Conservation (phyloP, 2,888 invertebrate genomes). For the Eurois occulta region DNA sequence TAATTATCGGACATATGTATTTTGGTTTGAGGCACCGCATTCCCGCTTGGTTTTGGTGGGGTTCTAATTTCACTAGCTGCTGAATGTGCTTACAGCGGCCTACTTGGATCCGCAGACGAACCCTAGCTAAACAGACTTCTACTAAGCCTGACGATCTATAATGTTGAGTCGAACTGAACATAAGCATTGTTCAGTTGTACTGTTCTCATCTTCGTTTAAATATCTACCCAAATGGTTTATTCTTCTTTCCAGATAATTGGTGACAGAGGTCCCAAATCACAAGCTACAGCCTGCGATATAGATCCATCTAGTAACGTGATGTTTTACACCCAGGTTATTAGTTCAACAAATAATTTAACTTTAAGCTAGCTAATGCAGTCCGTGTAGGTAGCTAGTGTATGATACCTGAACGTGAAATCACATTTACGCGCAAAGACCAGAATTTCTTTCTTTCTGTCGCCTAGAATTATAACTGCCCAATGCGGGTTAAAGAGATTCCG, state of each 20-base stretch:
- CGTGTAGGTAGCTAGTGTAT: not conserved
- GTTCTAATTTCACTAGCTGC: not conserved
- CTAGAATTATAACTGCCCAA: not conserved
- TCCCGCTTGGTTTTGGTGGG: not conserved
- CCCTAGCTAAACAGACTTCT: not conserved
- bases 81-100: not conserved
- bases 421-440: not conserved
- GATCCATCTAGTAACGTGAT: conserved; percentile 92
- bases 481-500: not conserved
- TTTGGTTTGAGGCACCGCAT: not conserved
- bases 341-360: not conserved
- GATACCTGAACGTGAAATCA: not conserved
- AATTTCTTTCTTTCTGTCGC: not conserved
- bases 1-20: not conserved
- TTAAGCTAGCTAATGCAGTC: not conserved
- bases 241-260: conserved; percentile 89
- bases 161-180: not conserved
- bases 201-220: not conserved
- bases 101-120: not conserved
- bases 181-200: no score
- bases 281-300: conserved; percentile 93
- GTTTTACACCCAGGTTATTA: conserved; percentile 92
- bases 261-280: conserved; percentile 92
- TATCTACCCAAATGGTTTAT: not conserved
- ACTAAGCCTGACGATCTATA: not conserved